These are phyloP conservation scores for Sesamia inferens DNA, from an alignment of 2,888 invertebrate genomes.

Conservation along the genomic window DNA sequence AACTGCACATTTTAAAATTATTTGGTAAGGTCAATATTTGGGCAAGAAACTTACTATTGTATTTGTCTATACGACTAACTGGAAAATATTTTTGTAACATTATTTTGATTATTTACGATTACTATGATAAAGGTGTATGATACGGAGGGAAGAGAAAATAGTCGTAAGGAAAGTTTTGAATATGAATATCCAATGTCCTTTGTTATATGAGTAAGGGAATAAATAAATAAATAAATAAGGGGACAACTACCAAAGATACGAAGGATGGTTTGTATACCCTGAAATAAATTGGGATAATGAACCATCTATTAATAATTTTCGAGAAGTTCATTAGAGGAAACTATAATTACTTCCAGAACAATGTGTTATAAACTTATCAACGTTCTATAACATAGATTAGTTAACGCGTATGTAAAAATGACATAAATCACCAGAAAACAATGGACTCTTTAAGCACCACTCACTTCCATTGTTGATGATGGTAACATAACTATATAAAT, in stretches of 20 bases:
- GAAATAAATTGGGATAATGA: background rate
- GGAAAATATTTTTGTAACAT: background rate
- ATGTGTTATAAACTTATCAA: background rate
- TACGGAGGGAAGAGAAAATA: background rate
- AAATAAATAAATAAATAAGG: too few relatives aligned
- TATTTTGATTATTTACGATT: background rate
- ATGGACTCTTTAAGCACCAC: conserved; percentile 46
- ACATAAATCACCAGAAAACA: conserved; percentile 46
- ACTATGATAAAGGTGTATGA: background rate
- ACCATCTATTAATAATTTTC: background rate
- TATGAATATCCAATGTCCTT: too few relatives aligned
- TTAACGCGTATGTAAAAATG: conserved; percentile 23
- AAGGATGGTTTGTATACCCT: too few relatives aligned
- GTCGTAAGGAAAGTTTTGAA: background rate
- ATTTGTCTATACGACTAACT: too few relatives aligned
- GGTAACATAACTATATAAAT: conserved; percentile 75
- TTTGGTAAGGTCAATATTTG: too few relatives aligned
- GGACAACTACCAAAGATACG: background rate
- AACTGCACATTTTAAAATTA: too few relatives aligned
- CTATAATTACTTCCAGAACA: background rate
- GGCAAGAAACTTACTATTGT: too few relatives aligned
- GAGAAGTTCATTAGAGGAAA: background rate
- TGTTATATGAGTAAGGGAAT: background rate
- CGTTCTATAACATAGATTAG: background rate
- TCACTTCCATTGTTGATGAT: conserved; percentile 61